Evolutionary conservation across 2,797 vertebrate genomes (phyloP).

Genomic region (Microctenopoma steveboyesi): DNA sequence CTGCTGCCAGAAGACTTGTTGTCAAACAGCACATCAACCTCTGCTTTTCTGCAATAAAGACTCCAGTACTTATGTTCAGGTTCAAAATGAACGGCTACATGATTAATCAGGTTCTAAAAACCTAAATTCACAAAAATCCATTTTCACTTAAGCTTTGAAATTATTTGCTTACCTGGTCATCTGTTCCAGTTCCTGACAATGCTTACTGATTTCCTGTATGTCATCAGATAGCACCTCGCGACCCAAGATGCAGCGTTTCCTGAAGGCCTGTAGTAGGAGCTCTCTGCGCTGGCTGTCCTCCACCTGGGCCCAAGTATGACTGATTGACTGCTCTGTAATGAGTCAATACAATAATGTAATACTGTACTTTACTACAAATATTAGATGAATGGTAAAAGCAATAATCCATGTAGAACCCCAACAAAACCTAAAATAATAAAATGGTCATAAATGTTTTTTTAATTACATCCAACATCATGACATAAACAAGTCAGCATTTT

Average conservation of each 20-base stretch:
- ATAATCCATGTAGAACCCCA: background rate
- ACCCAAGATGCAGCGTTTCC: conserved; percentile 59
- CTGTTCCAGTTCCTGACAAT: conserved; percentile 71
- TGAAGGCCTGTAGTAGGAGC: conserved; percentile 78
- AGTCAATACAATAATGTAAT: background rate
- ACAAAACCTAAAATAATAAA: background rate
- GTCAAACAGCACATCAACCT: conserved; percentile 77
- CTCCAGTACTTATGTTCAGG: background rate
- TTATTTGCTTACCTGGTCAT: conserved; percentile 69
- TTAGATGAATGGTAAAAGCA: background rate
- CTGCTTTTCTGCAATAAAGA: conserved; percentile 77
- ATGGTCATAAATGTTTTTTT: background rate
- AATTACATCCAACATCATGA: background rate
- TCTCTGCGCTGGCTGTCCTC: conserved; percentile 73
- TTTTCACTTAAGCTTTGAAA: background rate
- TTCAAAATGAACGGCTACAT: background rate
- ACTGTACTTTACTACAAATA: background rate
- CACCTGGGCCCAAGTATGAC: conserved; percentile 63
- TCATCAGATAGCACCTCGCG: conserved; percentile 64
- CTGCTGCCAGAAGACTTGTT: conserved; percentile 42
- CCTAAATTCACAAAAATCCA: background rate
- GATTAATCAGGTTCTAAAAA: background rate
- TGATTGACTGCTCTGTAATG: conserved; percentile 72
- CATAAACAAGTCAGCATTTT: background rate
- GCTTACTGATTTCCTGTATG: conserved; percentile 55